Percentiles rank a stretch among this genome's conserved stretches.
Evolutionary conservation across 2,888 invertebrate species (phyloP).

Genomic region (Eristalis arbustorum): DNA sequence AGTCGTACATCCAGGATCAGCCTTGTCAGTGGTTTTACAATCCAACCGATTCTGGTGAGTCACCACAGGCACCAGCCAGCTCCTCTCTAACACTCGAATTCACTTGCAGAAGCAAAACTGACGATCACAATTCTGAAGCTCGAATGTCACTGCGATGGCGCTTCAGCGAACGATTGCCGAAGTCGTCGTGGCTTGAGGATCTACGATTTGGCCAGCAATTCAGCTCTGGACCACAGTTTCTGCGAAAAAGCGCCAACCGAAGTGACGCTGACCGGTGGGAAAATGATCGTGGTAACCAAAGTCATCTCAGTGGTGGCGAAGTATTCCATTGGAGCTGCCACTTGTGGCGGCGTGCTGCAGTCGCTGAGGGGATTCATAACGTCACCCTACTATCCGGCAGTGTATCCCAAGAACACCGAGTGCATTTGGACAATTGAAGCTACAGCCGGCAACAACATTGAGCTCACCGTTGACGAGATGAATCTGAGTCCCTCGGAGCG

Average conservation of each 20-base stretch:
- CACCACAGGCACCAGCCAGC: too few relatives aligned
- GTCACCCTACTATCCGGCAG: conserved; percentile 86
- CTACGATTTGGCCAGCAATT: neutral
- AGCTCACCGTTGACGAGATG: conserved; percentile 85
- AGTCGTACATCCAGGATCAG: neutral
- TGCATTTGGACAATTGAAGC: conserved; percentile 88
- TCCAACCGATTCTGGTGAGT: neutral
- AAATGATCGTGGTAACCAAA: conserved; percentile 77
- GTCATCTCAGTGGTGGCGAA: conserved; percentile 77
- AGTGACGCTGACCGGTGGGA: conserved; percentile 83
- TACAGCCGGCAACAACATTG: conserved; percentile 86
- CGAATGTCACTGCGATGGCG: conserved; percentile 74
- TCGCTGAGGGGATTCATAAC: conserved; percentile 84
- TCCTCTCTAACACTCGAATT: neutral
- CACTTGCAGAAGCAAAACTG: conserved; percentile 70
- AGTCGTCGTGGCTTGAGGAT: conserved; percentile 46
- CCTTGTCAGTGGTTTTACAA: neutral
- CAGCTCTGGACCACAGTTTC: conserved; percentile 83
- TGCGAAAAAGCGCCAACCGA: conserved; percentile 82
- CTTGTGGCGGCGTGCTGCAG: conserved; percentile 87
- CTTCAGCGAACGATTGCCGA: conserved; percentile 65
- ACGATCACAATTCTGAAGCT: conserved; percentile 73
- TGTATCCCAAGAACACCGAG: conserved; percentile 85
- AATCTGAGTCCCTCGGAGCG: conserved; percentile 85
- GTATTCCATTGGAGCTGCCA: conserved; percentile 81